Evolutionary conservation across 2,888 invertebrate genomes (phyloP), one percentile per base, ranked within the genome.

Genomic region (Netelia virgata): DNA sequence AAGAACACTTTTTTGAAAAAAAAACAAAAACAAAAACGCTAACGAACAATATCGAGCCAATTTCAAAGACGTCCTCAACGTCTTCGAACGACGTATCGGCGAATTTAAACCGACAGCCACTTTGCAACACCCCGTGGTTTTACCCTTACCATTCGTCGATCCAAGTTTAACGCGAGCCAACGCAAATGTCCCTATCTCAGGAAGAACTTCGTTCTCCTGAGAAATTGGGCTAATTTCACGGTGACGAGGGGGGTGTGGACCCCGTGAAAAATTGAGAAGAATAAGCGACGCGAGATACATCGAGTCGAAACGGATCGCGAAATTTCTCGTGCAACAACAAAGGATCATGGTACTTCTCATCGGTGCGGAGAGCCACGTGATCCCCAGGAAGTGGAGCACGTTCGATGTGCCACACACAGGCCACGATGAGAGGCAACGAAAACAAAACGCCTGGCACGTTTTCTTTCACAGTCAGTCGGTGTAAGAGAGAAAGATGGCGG

Each of bases 161-260:
- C 36, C 36, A 6, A 36, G 36, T 36, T 36, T 6, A 36, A 36
- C 6, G 6, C 6, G 36, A 36, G 36, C 6, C 1, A 36, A 36
- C 6, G 6, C 36, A 36, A 36, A 36, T 6, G 36, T 36, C 6
- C 1, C 36, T 36, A 5, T 36, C 36, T 36, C 36, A 36, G 36
- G 36, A 36, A 36, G 36, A 36, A 68, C 72, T 53, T 20, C 55
- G 20, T 18, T 69, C 43, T 55, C 64, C 11, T 57, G 16, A 3
- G 78, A 73, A 74, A 73, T 61, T 74, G 28, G 28, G 28, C 68
- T 43, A 63, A 83, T 83, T 78, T 83, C 78, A 83, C 83, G 83
- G 53, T 50, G 28, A 68, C 43, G 43, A n/a, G 53, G 18, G 53
- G 59, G 28, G 66, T 43, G 43, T 14, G 53, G 18, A 0, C 5